Evolutionary conservation across 2,888 invertebrate species (phyloP), one percentile per base, ranked within the genome.

Genomic region (Silvanus unidentatus): DNA sequence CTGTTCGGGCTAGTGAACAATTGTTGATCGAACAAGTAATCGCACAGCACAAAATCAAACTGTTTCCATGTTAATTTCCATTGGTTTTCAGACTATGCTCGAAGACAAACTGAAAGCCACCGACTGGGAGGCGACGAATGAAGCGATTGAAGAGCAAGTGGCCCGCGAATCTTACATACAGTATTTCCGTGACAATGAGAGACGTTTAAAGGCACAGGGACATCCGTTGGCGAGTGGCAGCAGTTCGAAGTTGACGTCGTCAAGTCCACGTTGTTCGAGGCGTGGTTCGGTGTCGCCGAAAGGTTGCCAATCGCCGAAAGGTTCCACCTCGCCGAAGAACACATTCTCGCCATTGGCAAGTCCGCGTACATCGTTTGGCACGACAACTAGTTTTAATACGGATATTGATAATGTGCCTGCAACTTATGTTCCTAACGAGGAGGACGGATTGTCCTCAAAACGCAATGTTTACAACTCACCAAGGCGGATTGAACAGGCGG

Each of bases 81-180:
- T 8, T 32, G 3, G 22, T 22, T 22, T 62, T 1, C 52, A 88
- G 83, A 84, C 89, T 1, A 93, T 93, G 91, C 75, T 93, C 58
- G 87, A 92, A 69, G 92, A 93, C 68, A 93, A 93, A 68, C 70
- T 92, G 38, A 80, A 84, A 60, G 90, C 90, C 49, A 90, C 91
- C 4, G 92, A 93, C 70, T 91, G 89, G 88, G 91, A 93, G 69
- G 86, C 91, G 6, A 93, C 92, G 0, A 89, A 89, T 65, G 89
- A 91, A 68, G 87, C 87, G n/a, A 84, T 92, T 44, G 88, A 89
- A 63, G 88, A 91, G 65, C 89, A 90, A 73, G 86, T 89, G 8
- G 89, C 90, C 3, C 75, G 88, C 11, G 89, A 91, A 70, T 88
- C 88, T 32, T 90, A 89, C 70, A 76, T 89, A 39, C 87, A 89